Base-by-base conservation (phyloP, 2,888 invertebrate genomes). In the Myopa tessellatipennis region DNA sequence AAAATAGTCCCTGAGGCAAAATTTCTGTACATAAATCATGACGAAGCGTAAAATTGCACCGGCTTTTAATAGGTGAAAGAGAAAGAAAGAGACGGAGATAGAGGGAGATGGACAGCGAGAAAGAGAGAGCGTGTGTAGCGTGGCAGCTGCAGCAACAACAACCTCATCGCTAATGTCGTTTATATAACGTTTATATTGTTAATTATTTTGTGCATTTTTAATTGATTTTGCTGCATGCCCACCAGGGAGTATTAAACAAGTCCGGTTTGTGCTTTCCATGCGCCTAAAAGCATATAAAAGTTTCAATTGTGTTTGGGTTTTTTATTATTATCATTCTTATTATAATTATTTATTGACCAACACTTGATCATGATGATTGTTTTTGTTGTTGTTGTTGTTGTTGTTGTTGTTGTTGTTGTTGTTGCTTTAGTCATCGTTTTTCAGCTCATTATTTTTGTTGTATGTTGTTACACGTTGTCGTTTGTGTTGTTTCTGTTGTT, bases 401-500 rank as follows among this genome's bases (percentile, higher is more conserved):
- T 34, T 72, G 72, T 14, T 60, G 70, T 45, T 36, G 55, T 38
- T 68, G 69, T 26, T 76, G 58, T 55, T 67, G 60, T 60, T 70
- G 78, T 84, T 74, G 85, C 83, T 16, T 6, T 58, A n/a, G n/a
- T 58, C 16, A 12, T 18, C 12, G 12, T 58, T 67, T n/a, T 67
- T 38, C 7, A 4, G 5, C 18, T n/a, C 26, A n/a, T 18, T 63
- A 18, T 34, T 38, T 16, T 61, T n/a, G 61, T n/a, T 61, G n/a
- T n/a, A 61, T 4, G 34, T 61, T 61, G 61, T 61, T 61, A 61
- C n/a, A 10, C 18, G 18, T n/a, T 16, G 14, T 68, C n/a, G 65
- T 65, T 12, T 5, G 3, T 38, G 68, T 18, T 45, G 50, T 40
- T 16, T 36, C n/a, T 45, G 50, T 40, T 16, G 18, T 16, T 38